Evolutionary conservation across 2,797 vertebrate genomes (phyloP), one percentile per base, ranked within the genome.

Genomic region (Cuculus canorus): DNA sequence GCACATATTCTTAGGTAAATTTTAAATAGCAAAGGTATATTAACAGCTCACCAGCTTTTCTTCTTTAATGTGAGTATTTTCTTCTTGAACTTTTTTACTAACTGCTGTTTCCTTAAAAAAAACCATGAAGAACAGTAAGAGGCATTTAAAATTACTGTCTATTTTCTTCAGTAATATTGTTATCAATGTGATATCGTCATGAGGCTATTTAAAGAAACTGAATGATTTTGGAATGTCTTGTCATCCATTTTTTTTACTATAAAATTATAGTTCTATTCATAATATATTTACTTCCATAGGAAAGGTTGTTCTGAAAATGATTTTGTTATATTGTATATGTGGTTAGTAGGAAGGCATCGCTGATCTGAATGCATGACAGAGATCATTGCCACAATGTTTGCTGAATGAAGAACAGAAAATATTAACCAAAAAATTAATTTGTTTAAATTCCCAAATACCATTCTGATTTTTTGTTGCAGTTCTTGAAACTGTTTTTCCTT

Each of bases 21-120:
- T 87, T 78, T 59, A 66, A 88, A 76, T 8, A 76, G 39, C 7
- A 41, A 90, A 86, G 66, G 60, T 75, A 23, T 41, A 66, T 65
- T 71, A 91, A 70, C 52, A 86, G 80, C 93, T 97, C 96, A 99
- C 99, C 98, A 98, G 97, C 78, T 99, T 99, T 94, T 99, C 98
- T 96, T 97, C 96, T 97, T 98, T 98, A 56, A 98, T 94, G 47
- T 59, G 71, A 28, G 15, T 56, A 73, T 98, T 98, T 94, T 99
- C 98, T 92, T 98, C 98, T 86, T 81, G 86, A 27, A 99, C 93
- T 91, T 97, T 98, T 96, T 97, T 98, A 97, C 98, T 99, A 94
- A 99, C 95, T 94, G 98, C 98, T 21, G 82, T 97, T 96, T 99
- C 99, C 99, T 99, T 95, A 78, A 89, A 66, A 88, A 85, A 94